These are phyloP conservation scores for Parnassius mnemosyne DNA, from an alignment of 2,888 invertebrate species.

Conservation along the genomic window DNA sequence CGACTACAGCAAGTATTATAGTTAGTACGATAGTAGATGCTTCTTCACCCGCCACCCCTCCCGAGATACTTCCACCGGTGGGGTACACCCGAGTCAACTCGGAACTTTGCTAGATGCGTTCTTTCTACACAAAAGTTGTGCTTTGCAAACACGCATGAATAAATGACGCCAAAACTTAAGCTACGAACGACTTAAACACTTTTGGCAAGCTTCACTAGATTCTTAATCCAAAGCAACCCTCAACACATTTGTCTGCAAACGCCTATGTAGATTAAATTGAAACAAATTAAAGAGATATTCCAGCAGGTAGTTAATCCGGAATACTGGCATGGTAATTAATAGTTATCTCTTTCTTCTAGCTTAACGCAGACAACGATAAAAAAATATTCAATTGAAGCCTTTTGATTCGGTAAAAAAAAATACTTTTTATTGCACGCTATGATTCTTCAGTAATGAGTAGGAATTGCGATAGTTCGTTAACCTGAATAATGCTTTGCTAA, in stretches of 20 bases:
- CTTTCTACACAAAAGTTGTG: constrained; percentile 31
- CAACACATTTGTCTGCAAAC: background rate
- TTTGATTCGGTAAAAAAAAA: background rate
- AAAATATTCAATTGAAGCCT: background rate
- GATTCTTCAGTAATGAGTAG: background rate
- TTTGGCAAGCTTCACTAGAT: constrained; percentile 14
- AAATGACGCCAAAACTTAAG: constrained; percentile 3
- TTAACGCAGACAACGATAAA: background rate
- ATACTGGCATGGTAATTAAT: constrained; percentile 10
- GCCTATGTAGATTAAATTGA: background rate
- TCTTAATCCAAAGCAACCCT: background rate
- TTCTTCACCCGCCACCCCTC: constrained; percentile 52
- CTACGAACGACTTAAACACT: background rate
- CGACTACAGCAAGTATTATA: constrained; percentile 81
- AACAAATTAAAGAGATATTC: background rate
- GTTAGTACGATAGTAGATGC: constrained; percentile 75
- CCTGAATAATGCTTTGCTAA: too few species aligned
- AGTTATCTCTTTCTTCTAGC: background rate
- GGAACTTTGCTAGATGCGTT: constrained; percentile 30
- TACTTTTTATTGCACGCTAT: constrained; percentile 4
- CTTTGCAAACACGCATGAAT: constrained; percentile 26
- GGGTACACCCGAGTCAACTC: constrained; percentile 32
- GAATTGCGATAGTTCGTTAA: too few species aligned
- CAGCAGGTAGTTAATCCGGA: constrained; percentile 9
- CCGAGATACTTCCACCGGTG: constrained; percentile 39